phyloP scores from a whole-genome alignment of 2,797 vertebrate species.

The Dicrostonyx torquatus region DNA sequence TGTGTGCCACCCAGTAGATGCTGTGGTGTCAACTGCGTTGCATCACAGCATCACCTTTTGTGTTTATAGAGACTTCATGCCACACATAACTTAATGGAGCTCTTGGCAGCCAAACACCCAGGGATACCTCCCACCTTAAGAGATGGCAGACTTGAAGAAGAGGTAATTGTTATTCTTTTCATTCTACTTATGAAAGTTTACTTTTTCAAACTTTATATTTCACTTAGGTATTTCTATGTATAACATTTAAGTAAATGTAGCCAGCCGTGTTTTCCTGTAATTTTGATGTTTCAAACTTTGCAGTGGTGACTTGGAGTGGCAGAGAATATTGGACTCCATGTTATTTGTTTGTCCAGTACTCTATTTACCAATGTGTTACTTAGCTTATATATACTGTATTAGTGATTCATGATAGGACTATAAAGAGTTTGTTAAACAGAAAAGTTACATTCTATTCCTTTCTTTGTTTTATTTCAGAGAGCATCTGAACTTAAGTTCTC shows the following conservation, averaged over 20 bases:
- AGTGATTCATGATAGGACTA: neutral
- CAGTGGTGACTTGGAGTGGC: neutral
- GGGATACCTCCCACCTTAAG: constrained; percentile 97
- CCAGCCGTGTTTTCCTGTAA: neutral
- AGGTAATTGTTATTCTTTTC: constrained; percentile 87
- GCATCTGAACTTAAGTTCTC: neutral
- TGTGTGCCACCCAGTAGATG: neutral
- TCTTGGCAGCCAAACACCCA: constrained; percentile 93
- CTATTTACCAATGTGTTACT: neutral
- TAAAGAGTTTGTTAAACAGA: constrained; percentile 30
- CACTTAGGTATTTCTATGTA: neutral
- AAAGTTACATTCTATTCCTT: neutral
- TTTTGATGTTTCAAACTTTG: neutral
- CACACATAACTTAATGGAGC: constrained; percentile 98
- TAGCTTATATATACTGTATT: neutral
- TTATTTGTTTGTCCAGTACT: neutral
- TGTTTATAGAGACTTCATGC: constrained; percentile 95
- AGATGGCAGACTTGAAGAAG: constrained; percentile 94
- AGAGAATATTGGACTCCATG: neutral
- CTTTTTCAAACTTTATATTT: neutral
- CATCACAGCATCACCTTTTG: constrained; percentile 57
- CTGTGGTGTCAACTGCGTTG: neutral
- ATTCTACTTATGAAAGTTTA: neutral
- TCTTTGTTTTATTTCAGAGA: neutral
- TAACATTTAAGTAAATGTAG: constrained; percentile 11